Percentiles rank a stretch among this genome's conserved stretches.
phyloP scores from a whole-genome alignment of 2,888 invertebrate species.

The Octodonta nipae region DNA sequence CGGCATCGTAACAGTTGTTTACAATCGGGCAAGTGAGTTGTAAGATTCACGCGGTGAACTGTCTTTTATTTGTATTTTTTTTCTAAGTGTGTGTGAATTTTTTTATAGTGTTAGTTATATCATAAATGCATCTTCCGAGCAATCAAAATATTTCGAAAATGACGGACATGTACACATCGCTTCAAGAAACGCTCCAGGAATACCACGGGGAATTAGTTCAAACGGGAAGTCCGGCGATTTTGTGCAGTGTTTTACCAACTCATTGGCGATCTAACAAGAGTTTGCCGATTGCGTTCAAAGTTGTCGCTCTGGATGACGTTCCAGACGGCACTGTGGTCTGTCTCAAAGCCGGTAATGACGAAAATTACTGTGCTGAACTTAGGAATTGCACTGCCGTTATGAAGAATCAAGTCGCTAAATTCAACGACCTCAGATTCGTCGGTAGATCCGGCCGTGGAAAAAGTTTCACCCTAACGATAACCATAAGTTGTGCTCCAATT shows the following conservation, averaged over 20 bases:
- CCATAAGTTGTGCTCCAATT: constrained; percentile 61
- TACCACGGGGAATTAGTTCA: constrained; percentile 86
- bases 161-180: constrained; percentile 60
- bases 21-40: too few species aligned
- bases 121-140: constrained; percentile 52
- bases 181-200: constrained; percentile 70
- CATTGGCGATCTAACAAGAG: constrained; percentile 99
- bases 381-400: constrained; percentile 87
- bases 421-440: constrained; percentile 95
- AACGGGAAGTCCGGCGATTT: constrained; percentile 89
- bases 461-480: constrained; percentile 88
- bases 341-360: constrained; percentile 92
- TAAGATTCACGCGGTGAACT: too few species aligned
- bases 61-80: too few species aligned
- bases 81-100: too few species aligned
- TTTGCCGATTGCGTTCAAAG: constrained; percentile 89
- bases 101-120: too few species aligned
- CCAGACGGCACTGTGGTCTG: constrained; percentile 88
- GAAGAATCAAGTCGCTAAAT: constrained; percentile 97
- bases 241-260: constrained; percentile 83
- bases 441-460: constrained; percentile 95
- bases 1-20: too few species aligned
- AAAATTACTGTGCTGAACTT: constrained; percentile 90
- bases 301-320: constrained; percentile 84
- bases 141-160: constrained; percentile 43